Evolutionary conservation across 92 coral and sea anemone genomes (phyloP), one percentile per base, ranked within the genome.

Genomic region (Porites lobata): DNA sequence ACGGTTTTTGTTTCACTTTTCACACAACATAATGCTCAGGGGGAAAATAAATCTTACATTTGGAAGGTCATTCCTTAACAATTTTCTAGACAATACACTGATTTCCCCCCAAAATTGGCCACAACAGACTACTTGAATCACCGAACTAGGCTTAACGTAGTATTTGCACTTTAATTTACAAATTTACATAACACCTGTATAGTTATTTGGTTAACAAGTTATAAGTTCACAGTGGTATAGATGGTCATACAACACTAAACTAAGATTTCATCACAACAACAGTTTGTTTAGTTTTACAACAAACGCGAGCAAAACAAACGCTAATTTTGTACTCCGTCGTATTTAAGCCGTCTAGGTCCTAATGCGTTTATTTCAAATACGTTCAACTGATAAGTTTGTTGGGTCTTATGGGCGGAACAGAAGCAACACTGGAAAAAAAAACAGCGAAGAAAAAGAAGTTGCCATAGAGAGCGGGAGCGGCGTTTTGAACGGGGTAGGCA

Each of bases 181-280:
- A 38, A 26, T 76, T 57, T 9, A 76, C 54, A 79, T 50, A 43
- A 26, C 83, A 79, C 83, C 83, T 50, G 62, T 72, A 14, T 13
- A 12, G 11, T 24, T 65, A 57, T 79, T 63, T 63, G n/a, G 43
- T 50, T n/a, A 50, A 79, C 72, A 65, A 79, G 59, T 64, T 3
- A 62, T 43, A 50, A 22, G 6, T 79, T 64, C 62, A 12, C 83
- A 65, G 72, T 20, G 56, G 83, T 50, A n/a, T 63, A 20, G 13
- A 7, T 15, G 1, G 11, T 12, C 57, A 52, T 24, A 1, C 20
- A 64, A 78, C 13, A 11, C 22, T 56, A 43, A n/a, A 11, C 22
- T 56, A 43, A n/a, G 43, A 7, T 9, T 24, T 9, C 43, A 64
- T 64, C 72, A 4, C 47, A 65, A 65, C 72, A 65, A 79, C 47